Conservation (phyloP, 2,113 vertebrate species). For the Nothocercus julius region DNA sequence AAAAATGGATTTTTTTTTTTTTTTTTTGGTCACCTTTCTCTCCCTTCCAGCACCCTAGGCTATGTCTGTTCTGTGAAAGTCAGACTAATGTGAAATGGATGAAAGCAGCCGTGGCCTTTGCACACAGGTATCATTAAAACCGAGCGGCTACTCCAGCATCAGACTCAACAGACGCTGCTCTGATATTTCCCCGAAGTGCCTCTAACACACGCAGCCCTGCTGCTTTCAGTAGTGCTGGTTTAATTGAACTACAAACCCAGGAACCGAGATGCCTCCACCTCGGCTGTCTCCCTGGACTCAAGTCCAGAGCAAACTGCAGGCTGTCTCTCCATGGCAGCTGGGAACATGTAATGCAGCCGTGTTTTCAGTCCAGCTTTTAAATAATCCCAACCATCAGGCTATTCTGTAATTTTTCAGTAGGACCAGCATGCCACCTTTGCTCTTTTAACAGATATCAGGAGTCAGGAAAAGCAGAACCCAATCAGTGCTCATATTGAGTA, state of each 20-base stretch:
- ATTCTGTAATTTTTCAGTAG: accelerated
- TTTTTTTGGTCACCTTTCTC: neutral
- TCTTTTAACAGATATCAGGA: neutral
- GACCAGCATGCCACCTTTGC: neutral
- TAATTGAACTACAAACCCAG: neutral
- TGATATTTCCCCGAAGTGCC: neutral
- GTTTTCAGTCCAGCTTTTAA: neutral
- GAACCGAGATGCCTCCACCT: neutral
- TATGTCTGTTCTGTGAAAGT: slow-evolving; percentile 63
- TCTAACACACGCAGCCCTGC: accelerated
- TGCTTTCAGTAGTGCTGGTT: neutral
- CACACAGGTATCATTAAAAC: slow-evolving; percentile 58
- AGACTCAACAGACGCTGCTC: neutral
- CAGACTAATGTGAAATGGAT: slow-evolving; percentile 48
- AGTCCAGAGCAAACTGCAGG: neutral
- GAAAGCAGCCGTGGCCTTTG: slow-evolving; percentile 53
- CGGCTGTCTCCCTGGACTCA: neutral
- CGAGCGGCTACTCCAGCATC: accelerated
- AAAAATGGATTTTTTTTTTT: neutral
- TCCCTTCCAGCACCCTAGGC: slow-evolving; percentile 49
- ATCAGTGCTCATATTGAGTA: accelerated
- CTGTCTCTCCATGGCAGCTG: accelerated
- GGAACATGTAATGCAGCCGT: accelerated
- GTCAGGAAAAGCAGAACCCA: neutral
- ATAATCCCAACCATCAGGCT: neutral